Percentiles rank a stretch among this genome's conserved stretches.
These are phyloP conservation scores for Chromis chromis DNA, from an alignment of 2,797 vertebrate species.

Conservation along the genomic window DNA sequence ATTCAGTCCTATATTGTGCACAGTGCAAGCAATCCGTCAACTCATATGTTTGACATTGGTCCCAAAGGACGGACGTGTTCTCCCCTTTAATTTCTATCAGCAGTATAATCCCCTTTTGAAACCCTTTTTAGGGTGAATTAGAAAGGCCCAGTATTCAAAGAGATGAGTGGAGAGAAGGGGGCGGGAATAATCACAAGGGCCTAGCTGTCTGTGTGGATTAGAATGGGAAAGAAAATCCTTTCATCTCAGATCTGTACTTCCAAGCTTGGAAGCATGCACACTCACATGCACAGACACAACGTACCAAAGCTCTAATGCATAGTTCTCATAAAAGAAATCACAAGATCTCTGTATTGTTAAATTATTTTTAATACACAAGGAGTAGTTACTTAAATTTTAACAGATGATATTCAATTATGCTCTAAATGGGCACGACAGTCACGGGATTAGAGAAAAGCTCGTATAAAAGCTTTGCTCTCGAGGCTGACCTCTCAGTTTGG, in stretches of 20 bases:
- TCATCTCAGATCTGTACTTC: slow-evolving; percentile 83
- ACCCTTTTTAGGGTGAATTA: slow-evolving; percentile 86
- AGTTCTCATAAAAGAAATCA: slow-evolving; percentile 40
- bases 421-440: slow-evolving; percentile 42
- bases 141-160: slow-evolving; percentile 83
- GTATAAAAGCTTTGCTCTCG: slow-evolving; percentile 55
- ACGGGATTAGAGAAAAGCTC: slow-evolving; percentile 58
- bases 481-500: slow-evolving; percentile 67
- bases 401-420: slow-evolving; percentile 60
- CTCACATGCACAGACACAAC: slow-evolving; percentile 39
- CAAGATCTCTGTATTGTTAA: slow-evolving; percentile 21
- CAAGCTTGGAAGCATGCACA: slow-evolving; percentile 62
- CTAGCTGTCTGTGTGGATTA: slow-evolving; percentile 85
- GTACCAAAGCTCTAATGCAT: slow-evolving; percentile 46
- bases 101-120: slow-evolving; percentile 83
- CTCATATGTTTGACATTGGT: slow-evolving; percentile 81
- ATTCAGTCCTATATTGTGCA: slow-evolving; percentile 49
- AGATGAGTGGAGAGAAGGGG: slow-evolving; percentile 77
- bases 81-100: slow-evolving; percentile 83
- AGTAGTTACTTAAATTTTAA: slow-evolving; percentile 53
- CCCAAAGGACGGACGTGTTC: slow-evolving; percentile 78
- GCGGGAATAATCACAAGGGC: slow-evolving; percentile 83
- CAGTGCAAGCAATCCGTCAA: slow-evolving; percentile 54
- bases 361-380: slow-evolving; percentile 41
- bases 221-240: slow-evolving; percentile 84